phyloP scores from a whole-genome alignment of 1,140 invertebrate genomes.

The Babylonia areolata region DNA sequence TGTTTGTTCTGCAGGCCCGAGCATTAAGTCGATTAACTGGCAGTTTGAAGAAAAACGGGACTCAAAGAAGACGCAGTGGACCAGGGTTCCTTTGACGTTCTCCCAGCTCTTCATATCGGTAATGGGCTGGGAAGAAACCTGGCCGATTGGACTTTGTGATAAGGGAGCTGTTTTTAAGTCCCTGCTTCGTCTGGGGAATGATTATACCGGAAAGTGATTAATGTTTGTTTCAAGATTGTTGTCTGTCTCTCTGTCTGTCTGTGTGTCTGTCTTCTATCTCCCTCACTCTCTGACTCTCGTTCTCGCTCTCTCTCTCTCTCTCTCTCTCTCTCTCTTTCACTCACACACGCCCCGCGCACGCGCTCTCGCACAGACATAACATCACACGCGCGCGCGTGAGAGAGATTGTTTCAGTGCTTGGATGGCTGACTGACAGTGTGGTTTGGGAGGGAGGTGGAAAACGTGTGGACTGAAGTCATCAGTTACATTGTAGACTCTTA shows the following conservation, averaged over 20 bases:
- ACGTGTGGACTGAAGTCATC: no score
- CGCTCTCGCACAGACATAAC: no score
- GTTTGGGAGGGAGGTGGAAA: no score
- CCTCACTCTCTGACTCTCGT: neutral
- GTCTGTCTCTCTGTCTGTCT: constrained; percentile 13
- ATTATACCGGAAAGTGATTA: neutral
- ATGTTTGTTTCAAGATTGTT: neutral
- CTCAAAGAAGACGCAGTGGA: neutral
- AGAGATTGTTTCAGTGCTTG: no score
- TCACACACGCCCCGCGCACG: neutral
- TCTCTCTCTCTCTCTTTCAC: neutral
- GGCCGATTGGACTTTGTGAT: neutral
- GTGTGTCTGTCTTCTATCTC: neutral
- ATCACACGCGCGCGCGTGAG: no score
- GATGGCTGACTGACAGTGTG: no score
- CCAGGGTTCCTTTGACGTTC: neutral
- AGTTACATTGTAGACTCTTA: no score
- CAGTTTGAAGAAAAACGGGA: neutral
- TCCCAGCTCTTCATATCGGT: neutral
- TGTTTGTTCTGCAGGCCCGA: neutral
- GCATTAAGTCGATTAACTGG: constrained; percentile 5
- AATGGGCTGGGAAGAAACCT: no score
- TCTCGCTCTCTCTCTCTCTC: constrained; percentile 10
- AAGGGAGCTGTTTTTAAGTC: neutral
- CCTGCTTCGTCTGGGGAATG: neutral